Conservation (phyloP, 2,113 vertebrate genomes). For the Corythornis cristatus region DNA sequence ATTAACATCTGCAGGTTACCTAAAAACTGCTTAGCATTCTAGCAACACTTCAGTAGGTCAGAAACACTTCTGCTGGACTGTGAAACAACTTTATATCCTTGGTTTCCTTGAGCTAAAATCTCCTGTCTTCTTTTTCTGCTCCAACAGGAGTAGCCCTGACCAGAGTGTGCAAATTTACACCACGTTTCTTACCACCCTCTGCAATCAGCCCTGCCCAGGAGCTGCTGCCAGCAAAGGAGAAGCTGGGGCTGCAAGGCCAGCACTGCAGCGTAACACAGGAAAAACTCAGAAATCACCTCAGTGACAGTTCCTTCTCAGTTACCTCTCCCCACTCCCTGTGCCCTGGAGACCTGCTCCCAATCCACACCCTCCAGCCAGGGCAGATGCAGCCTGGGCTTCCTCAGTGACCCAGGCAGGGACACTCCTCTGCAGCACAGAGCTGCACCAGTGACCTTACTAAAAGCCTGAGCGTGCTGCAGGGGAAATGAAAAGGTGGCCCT, state of each 20-base stretch:
- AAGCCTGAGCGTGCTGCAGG: not conserved
- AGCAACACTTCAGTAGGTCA: not conserved
- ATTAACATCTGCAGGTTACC: not conserved
- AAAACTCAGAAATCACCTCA: not conserved
- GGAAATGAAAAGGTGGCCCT: not conserved
- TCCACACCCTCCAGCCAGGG: not conserved
- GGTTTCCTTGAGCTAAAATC: not conserved
- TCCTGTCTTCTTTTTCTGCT: not conserved
- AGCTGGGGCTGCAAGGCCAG: not conserved
- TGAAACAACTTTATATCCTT: not conserved
- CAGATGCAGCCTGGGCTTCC: not conserved
- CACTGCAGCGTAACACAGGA: not conserved
- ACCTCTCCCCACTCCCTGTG: not conserved
- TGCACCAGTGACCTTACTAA: too few species aligned
- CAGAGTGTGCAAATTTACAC: not conserved
- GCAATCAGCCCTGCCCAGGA: not conserved
- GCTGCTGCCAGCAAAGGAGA: constrained; percentile 8
- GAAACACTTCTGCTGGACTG: not conserved
- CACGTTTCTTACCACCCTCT: not conserved
- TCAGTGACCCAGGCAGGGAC: not conserved
- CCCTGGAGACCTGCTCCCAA: not conserved
- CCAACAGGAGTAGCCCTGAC: not conserved
- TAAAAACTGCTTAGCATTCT: not conserved
- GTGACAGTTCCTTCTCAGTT: not conserved
- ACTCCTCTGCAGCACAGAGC: too few species aligned